phyloP scores from a whole-genome alignment of 2,113 vertebrate species.

The Brienomyrus brachyistius region DNA sequence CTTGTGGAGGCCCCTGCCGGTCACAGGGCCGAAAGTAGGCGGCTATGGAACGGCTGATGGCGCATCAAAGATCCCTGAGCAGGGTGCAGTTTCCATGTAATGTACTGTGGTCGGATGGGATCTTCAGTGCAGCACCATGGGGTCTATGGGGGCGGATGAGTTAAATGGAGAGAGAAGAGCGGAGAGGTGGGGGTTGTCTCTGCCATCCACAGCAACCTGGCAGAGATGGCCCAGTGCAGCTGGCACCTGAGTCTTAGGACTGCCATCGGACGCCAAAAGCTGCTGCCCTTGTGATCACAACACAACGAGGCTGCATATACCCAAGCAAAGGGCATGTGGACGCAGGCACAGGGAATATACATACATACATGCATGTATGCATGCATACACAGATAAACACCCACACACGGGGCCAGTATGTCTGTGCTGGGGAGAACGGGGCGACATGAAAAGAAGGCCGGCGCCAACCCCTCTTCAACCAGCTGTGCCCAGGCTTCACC shows the following conservation, averaged over 20 bases:
- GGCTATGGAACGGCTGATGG: not conserved
- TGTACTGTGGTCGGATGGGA: not conserved
- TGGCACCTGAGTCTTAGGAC: not conserved
- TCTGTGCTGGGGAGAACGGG: not conserved
- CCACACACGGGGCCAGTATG: not conserved
- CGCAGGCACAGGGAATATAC: not conserved
- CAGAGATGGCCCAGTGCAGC: not conserved
- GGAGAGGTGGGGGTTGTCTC: conserved; percentile 12
- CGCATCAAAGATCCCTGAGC: not conserved
- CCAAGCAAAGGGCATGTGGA: not conserved
- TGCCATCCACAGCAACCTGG: not conserved
- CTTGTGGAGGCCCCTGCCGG: not conserved
- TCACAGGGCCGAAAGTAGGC: not conserved
- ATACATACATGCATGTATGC: not conserved
- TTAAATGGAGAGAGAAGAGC: not conserved
- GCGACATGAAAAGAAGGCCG: not conserved
- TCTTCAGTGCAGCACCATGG: not conserved
- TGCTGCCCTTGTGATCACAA: not conserved
- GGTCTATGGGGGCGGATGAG: not conserved
- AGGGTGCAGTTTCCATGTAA: not conserved
- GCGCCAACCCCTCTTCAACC: not conserved
- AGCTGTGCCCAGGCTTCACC: conserved; percentile 16
- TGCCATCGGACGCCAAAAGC: conserved; percentile 2
- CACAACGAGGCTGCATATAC: not conserved
- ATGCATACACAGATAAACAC: not conserved